These are phyloP conservation scores for Drosophila nigrodunni DNA, from an alignment of 1,140 invertebrate species.

Conservation along the genomic window DNA sequence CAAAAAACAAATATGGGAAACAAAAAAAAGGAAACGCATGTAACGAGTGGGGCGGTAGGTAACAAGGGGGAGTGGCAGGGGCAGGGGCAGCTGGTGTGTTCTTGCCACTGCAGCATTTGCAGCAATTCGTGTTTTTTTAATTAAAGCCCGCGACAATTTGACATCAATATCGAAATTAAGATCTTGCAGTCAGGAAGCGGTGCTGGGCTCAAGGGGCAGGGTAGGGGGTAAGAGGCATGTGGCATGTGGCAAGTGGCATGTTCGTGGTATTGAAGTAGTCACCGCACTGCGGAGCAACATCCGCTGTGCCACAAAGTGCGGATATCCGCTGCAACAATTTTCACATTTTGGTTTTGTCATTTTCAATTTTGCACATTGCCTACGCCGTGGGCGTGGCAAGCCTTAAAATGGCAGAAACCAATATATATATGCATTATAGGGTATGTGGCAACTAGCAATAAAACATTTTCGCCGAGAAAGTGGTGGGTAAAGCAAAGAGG, in stretches of 20 bases:
- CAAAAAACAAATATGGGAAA: not conserved
- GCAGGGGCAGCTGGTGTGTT: not conserved
- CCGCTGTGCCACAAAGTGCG: conserved; percentile 57
- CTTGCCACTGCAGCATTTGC: conserved; percentile 20
- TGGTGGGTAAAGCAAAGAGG: not conserved
- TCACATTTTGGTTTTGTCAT: conserved; percentile 69
- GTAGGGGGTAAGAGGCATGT: not conserved
- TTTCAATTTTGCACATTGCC: conserved; percentile 69
- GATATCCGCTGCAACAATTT: conserved; percentile 74
- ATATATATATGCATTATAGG: conserved; percentile 33
- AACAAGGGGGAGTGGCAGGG: not conserved
- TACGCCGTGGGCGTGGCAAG: conserved; percentile 10
- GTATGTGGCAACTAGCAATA: conserved; percentile 62
- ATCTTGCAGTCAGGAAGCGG: conserved; percentile 61
- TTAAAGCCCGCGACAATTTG: conserved; percentile 78
- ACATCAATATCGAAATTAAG: conserved; percentile 83
- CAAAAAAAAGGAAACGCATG: conserved; percentile 26
- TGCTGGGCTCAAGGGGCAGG: not conserved
- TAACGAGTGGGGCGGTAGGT: not conserved
- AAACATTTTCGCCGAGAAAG: conserved; percentile 47
- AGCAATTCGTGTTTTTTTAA: conserved; percentile 71
- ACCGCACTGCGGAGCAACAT: conserved; percentile 33
- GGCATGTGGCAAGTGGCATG: conserved; percentile 11
- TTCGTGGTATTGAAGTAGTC: conserved; percentile 19
- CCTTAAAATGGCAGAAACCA: conserved; percentile 17